phyloP scores from a whole-genome alignment of 2,797 vertebrate genomes.

The Enteromius trimaculatus region DNA sequence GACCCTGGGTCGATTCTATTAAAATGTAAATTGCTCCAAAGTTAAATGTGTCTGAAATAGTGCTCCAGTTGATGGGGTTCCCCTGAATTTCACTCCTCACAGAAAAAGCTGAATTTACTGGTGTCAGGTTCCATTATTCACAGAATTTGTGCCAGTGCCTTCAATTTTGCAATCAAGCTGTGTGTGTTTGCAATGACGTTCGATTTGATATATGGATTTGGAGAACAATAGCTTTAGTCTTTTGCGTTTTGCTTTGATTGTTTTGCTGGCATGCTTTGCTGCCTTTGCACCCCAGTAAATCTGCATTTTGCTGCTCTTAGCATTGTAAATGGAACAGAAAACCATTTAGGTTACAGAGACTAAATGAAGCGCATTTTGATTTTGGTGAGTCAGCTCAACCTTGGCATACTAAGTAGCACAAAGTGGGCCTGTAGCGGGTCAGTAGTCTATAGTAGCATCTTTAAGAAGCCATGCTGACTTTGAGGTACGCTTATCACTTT shows the following conservation, averaged over 20 bases:
- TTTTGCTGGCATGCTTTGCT: constrained; percentile 52
- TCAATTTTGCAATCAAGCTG: constrained; percentile 41
- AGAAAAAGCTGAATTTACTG: constrained; percentile 59
- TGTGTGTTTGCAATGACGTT: constrained; percentile 51
- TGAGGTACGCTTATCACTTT: constrained; percentile 39
- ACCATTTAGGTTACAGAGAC: constrained; percentile 28
- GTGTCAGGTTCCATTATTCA: constrained; percentile 60
- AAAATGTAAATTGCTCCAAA: constrained; percentile 84
- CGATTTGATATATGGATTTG: constrained; percentile 60
- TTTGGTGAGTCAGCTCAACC: constrained; percentile 44
- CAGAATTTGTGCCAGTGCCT: constrained; percentile 55
- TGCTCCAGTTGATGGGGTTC: constrained; percentile 65
- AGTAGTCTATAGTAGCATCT: constrained; percentile 16
- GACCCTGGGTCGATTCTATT: constrained; percentile 81
- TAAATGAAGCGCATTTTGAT: constrained; percentile 45
- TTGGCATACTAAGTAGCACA: constrained; percentile 36
- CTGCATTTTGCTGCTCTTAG: constrained; percentile 36
- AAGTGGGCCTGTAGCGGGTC: constrained; percentile 17
- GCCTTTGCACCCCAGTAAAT: constrained; percentile 37
- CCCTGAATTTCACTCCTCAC: constrained; percentile 62
- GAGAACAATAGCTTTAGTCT: constrained; percentile 26
- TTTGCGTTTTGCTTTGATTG: constrained; percentile 32
- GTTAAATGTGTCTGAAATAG: constrained; percentile 75
- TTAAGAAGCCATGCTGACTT: constrained; percentile 13
- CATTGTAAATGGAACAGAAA: constrained; percentile 40